Evolutionary conservation across 2,888 invertebrate genomes (phyloP).

Genomic region (Chloromyia formosa): DNA sequence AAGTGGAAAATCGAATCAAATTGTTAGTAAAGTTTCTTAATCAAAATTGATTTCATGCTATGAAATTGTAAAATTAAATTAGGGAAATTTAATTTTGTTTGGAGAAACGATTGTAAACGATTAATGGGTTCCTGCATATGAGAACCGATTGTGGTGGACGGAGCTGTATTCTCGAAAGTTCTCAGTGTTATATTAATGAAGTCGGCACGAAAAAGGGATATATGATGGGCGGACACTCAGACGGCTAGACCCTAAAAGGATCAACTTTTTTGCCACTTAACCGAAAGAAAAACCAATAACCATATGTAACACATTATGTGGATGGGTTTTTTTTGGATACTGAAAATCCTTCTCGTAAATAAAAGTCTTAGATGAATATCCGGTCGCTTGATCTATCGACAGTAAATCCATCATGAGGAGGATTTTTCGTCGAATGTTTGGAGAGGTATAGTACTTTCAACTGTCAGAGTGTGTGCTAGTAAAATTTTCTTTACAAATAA

Average conservation of each 20-base stretch:
- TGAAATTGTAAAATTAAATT: slow-evolving; percentile 39
- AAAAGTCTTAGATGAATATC: neutral
- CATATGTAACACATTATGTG: slow-evolving; percentile 5
- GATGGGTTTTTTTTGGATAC: neutral
- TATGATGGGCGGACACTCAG: neutral
- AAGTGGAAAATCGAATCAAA: slow-evolving; percentile 37
- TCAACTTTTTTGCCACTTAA: neutral
- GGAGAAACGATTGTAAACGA: neutral
- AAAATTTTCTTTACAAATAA: neutral
- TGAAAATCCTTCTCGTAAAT: neutral
- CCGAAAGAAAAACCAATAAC: neutral
- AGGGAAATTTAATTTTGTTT: slow-evolving; percentile 12
- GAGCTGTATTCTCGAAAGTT: neutral
- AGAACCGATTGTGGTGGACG: too few species aligned
- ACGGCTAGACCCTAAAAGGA: neutral
- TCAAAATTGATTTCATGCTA: slow-evolving; percentile 41
- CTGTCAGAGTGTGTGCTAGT: neutral
- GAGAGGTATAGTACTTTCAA: neutral
- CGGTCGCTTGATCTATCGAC: slow-evolving; percentile 1
- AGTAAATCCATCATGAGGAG: neutral
- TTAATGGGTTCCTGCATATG: neutral
- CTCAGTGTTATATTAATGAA: neutral
- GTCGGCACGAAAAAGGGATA: neutral
- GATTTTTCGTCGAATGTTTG: neutral
- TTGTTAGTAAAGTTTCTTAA: slow-evolving; percentile 33